phyloP scores from a whole-genome alignment of 1,140 invertebrate genomes.

The Diorhabda carinulata region DNA sequence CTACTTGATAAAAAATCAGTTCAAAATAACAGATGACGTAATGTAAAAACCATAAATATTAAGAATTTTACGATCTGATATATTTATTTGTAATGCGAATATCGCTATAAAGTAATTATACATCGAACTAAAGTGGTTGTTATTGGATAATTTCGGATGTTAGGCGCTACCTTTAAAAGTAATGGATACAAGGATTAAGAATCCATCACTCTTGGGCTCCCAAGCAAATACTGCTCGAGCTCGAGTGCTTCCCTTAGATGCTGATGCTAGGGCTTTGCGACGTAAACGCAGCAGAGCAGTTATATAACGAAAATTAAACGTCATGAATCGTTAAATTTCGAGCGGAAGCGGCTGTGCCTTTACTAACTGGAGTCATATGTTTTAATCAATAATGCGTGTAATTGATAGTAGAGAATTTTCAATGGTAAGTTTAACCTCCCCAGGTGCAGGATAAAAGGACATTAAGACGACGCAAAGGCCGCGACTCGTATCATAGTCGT shows the following conservation, averaged over 20 bases:
- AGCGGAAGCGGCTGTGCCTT: slow-evolving; percentile 11
- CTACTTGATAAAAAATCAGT: too few species aligned
- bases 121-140: too few species aligned
- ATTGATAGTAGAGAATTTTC: slow-evolving; percentile 23
- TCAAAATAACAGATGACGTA: too few species aligned
- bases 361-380: slow-evolving; percentile 27
- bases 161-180: too few species aligned
- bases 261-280: neutral
- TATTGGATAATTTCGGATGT: too few species aligned
- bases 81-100: too few species aligned
- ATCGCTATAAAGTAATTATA: too few species aligned
- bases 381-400: slow-evolving; percentile 30
- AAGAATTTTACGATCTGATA: too few species aligned
- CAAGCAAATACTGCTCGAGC: neutral
- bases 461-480: neutral
- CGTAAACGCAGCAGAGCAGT: neutral
- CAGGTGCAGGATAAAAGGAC: neutral
- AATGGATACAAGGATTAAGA: too few species aligned
- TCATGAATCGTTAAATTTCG: slow-evolving; percentile 21
- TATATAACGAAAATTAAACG: slow-evolving; percentile 22
- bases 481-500: neutral
- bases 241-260: neutral
- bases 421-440: neutral
- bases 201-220: neutral
- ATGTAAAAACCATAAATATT: too few species aligned